Evolutionary conservation across 2,888 invertebrate species (phyloP).

Genomic region (Phanerotoma sp.): DNA sequence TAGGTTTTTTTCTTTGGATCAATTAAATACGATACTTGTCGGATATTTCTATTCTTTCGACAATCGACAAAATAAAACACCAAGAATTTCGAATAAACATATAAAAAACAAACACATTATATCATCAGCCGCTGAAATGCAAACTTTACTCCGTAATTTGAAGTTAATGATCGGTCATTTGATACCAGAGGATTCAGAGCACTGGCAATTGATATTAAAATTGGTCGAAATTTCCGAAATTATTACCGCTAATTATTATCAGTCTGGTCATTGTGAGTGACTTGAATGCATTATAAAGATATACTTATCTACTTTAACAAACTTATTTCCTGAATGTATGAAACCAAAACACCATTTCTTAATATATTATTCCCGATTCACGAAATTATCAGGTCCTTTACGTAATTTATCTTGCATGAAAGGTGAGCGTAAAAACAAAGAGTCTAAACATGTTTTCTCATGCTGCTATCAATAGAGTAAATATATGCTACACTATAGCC

Average conservation of each 20-base stretch:
- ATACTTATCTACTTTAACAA: conserved; percentile 14
- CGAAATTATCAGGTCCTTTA: conserved; percentile 24
- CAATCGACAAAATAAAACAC: conserved; percentile 12
- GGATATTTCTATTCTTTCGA: background rate
- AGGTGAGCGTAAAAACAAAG: conserved; percentile 26
- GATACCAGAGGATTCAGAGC: conserved; percentile 20
- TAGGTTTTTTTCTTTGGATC: conserved; percentile 6
- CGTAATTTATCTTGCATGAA: conserved; percentile 24
- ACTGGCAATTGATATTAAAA: conserved; percentile 22
- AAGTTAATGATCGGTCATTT: conserved; percentile 27
- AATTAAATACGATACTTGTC: conserved; percentile 7
- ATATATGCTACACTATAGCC: conserved; percentile 25
- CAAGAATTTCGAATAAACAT: conserved; percentile 4
- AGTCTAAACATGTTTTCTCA: conserved; percentile 12
- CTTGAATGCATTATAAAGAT: conserved; percentile 15
- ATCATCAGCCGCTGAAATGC: conserved; percentile 13
- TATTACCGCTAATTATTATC: background rate
- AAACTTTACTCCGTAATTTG: conserved; percentile 23
- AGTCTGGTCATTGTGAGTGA: conserved; percentile 8
- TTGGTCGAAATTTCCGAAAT: background rate
- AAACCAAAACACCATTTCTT: conserved; percentile 16
- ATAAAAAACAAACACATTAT: conserved; percentile 6
- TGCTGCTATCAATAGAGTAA: conserved; percentile 18
- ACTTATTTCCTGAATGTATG: conserved; percentile 15
- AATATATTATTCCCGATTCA: conserved; percentile 27